A percentile compares a stretch with the other conserved stretches of the same genome.
Conservation (phyloP, 2,797 vertebrate genomes). For the Poeciliopsis paucimaculata region DNA sequence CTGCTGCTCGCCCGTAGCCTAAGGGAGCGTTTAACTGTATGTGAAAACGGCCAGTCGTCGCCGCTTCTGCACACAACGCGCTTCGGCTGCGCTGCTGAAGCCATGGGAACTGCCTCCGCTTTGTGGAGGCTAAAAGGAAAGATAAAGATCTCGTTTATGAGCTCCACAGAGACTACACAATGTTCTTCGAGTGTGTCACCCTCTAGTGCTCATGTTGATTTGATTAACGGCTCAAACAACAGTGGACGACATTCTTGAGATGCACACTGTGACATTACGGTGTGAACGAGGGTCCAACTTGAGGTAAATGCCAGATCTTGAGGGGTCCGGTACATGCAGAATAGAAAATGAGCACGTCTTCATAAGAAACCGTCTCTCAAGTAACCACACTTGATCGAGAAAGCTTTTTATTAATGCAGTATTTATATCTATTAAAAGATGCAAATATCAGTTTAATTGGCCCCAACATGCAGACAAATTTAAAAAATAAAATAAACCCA, state of each 20-base stretch:
- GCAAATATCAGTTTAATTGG: not conserved
- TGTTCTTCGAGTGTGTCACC: constrained; percentile 2
- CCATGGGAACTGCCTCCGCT: constrained; percentile 19
- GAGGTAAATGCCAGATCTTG: not conserved
- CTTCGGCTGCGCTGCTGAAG: not conserved
- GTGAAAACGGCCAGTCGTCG: constrained; percentile 4
- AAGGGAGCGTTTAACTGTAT: constrained; percentile 28
- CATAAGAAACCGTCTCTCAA: not conserved
- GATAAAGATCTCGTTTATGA: constrained; percentile 70
- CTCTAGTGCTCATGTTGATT: constrained; percentile 48
- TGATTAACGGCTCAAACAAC: constrained; percentile 49
- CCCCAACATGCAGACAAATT: not conserved
- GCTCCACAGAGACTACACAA: constrained; percentile 37
- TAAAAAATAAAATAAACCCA: not conserved
- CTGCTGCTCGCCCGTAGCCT: constrained; percentile 52
- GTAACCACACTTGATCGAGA: not conserved
- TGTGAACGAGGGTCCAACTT: not conserved
- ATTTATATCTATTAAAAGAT: not conserved
- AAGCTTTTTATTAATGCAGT: not conserved
- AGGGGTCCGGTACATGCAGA: not conserved
- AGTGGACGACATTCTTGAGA: not conserved
- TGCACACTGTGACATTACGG: not conserved
- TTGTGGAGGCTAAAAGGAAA: constrained; percentile 51
- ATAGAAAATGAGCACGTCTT: not conserved
- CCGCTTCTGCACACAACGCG: not conserved